Percentiles rank a stretch among this genome's conserved stretches.
These are phyloP conservation scores for Acrocyrtus sp. DNA, from an alignment of 2,888 invertebrate species.

Conservation along the genomic window DNA sequence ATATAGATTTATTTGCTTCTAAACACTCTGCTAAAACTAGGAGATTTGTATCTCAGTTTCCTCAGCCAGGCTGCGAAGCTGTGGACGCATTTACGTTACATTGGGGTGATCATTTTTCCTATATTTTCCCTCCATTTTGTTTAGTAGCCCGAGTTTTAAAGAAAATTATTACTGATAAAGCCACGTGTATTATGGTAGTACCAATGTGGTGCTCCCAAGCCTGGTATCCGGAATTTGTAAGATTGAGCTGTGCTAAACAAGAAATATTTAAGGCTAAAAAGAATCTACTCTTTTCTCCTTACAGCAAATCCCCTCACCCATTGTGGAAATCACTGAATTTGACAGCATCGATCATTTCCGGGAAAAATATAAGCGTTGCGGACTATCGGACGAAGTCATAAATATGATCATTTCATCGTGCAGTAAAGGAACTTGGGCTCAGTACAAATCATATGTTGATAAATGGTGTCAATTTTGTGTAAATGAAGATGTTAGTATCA, in stretches of 20 bases:
- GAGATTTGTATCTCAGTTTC: constrained; percentile 22
- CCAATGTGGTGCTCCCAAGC: constrained; percentile 39
- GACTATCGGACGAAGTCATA: background rate
- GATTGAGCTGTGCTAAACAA: background rate
- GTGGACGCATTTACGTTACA: constrained; percentile 39
- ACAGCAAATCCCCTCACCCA: background rate
- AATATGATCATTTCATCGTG: constrained; percentile 10
- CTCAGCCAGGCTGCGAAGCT: constrained; percentile 13
- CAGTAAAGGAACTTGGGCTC: constrained; percentile 9
- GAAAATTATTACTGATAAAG: constrained; percentile 29
- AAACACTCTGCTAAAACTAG: constrained; percentile 6
- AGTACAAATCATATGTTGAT: constrained; percentile 21
- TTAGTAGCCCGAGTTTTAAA: constrained; percentile 18
- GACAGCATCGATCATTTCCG: background rate
- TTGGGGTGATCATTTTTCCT: constrained; percentile 19
- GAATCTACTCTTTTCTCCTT: background rate
- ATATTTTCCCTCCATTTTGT: constrained; percentile 45
- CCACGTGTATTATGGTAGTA: constrained; percentile 31
- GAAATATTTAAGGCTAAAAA: background rate
- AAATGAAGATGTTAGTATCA: background rate
- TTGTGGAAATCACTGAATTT: background rate
- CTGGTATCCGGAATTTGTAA: constrained; percentile 34
- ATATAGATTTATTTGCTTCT: constrained; percentile 41
- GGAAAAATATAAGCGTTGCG: no score
- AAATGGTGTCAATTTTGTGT: constrained; percentile 18